Base-by-base conservation (phyloP, 2,888 invertebrate species). In the Polylopha cassiicola region DNA sequence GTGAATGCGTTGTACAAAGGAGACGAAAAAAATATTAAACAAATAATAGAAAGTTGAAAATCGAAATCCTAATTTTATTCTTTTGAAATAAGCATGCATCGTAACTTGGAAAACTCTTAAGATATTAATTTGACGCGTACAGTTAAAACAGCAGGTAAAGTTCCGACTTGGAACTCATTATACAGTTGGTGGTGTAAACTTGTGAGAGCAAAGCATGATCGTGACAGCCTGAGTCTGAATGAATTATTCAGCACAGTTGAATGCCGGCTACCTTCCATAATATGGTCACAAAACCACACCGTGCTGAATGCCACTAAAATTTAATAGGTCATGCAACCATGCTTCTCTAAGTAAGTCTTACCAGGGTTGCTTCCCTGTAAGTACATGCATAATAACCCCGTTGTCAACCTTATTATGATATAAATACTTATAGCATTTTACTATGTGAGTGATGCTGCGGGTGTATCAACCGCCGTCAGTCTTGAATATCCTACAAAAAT, bases 241-340 rank as follows among this genome's bases (percentile, higher is more conserved):
- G 74, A 75, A 78, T 78, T 68, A 78, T 78, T 75, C 73, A 77
- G 61, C 60, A 61, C 59, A 61, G 66, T 60, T 70, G 66, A 64
- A 70, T 69, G 63, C 68, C 65, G 62, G 56, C 47, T 43, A 43
- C 34, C 26, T 47, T 44, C 44, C 49, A 34, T 47, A 26, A 37
- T 42, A 53, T 48, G 58, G 59, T 51, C 60, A 46, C 50, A 48
- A 52, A 65, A 64, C 64, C 58, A 55, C 56, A 55, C 57, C 57
- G 51, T 8, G 14, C 45, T 54, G 54, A 59, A 47, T 46, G 36
- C 30, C 43, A 34, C 31, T 28, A 22, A 21, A 34, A 23, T 31
- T 29, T 39, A 39, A 44, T 36, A 36, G 9, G 13, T 10, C 23
- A 38, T 20, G 27, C 33, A 32, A 15, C 24, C 30, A 21, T 11